Evolutionary conservation across 1,140 invertebrate species (phyloP).

Genomic region (Paramacrobiotus metropolitanus): DNA sequence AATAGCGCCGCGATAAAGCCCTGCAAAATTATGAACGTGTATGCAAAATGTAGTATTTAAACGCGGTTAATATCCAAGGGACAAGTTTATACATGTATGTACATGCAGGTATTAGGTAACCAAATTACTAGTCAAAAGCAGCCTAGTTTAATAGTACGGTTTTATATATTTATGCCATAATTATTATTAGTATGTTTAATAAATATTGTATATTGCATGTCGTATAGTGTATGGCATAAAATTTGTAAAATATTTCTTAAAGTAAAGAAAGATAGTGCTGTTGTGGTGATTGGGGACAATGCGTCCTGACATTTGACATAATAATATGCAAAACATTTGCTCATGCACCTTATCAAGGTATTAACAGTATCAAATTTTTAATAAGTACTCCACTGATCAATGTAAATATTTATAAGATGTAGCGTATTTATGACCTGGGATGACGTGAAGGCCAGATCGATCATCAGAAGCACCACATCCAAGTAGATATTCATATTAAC

Average conservation of each 20-base stretch:
- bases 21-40: neutral
- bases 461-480: neutral
- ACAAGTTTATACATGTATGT: neutral
- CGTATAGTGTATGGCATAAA: no score
- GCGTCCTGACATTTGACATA: no score
- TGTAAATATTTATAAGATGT: neutral
- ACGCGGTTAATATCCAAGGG: neutral
- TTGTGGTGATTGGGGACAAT: no score
- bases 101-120: neutral
- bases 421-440: neutral
- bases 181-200: no score
- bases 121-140: neutral
- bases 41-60: neutral
- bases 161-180: no score
- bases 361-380: neutral
- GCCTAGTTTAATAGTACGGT: neutral
- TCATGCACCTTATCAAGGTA: neutral
- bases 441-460: neutral
- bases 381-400: neutral
- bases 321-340: no score
- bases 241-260: no score
- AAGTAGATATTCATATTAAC: neutral
- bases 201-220: no score
- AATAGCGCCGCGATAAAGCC: neutral
- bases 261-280: no score